These are phyloP conservation scores for Drosophila silvestris DNA, from an alignment of 2,888 invertebrate species.

Conservation along the genomic window DNA sequence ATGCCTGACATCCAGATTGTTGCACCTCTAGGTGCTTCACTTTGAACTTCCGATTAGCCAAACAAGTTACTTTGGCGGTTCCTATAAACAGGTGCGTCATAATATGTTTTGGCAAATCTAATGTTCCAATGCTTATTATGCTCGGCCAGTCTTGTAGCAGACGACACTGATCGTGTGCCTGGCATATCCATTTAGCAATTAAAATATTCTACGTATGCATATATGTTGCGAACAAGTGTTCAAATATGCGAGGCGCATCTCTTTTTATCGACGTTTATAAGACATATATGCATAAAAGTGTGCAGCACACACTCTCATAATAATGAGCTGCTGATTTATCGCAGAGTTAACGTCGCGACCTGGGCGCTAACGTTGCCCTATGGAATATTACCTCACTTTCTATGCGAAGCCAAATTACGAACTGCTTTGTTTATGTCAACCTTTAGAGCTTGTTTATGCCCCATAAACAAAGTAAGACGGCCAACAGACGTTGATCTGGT, in stretches of 20 bases:
- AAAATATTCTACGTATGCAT: background rate
- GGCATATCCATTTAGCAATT: conserved; percentile 32
- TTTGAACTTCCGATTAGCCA: conserved; percentile 17
- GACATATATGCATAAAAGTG: conserved; percentile 34
- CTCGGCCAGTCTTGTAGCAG: conserved; percentile 27
- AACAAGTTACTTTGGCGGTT: background rate
- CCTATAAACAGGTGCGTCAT: conserved; percentile 1
- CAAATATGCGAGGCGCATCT: conserved; percentile 51
- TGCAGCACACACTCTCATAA: conserved; percentile 18
- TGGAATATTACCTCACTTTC: conserved; percentile 26
- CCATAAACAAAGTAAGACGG: conserved; percentile 12
- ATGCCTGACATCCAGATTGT: conserved; percentile 2
- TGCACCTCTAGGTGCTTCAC: conserved; percentile 26
- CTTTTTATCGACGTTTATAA: conserved; percentile 18
- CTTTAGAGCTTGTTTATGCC: conserved; percentile 8
- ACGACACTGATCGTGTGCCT: conserved; percentile 51
- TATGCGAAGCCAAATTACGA: conserved; percentile 17
- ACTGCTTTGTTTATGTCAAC: conserved; percentile 21
- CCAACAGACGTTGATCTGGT: background rate
- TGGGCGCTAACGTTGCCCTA: conserved; percentile 2
- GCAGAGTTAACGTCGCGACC: conserved; percentile 20
- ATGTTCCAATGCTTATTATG: conserved; percentile 42
- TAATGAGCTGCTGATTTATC: conserved; percentile 41
- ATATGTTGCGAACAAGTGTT: conserved; percentile 17
- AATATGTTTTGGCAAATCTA: conserved; percentile 16